These are phyloP conservation scores for Scaptomyza cyrtandrae DNA, from an alignment of 2,888 invertebrate species.

Conservation along the genomic window DNA sequence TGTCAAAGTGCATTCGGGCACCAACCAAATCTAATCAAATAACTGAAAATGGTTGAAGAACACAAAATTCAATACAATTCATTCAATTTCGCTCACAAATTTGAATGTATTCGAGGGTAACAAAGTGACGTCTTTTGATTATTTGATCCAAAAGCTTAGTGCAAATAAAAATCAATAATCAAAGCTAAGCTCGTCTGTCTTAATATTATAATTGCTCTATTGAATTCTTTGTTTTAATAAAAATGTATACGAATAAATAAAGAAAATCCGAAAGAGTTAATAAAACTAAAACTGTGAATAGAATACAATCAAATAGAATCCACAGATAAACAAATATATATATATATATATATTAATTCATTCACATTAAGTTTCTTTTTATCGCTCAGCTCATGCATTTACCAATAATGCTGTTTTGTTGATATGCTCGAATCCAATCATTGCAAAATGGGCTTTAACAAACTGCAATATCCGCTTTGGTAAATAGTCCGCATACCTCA, in stretches of 20 bases:
- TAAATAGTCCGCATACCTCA: neutral
- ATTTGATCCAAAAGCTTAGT: neutral
- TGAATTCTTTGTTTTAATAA: neutral
- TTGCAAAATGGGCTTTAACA: neutral
- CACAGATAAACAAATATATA: too few species aligned
- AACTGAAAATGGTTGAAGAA: neutral
- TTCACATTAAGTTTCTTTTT: too few species aligned
- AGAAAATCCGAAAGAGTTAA: too few species aligned
- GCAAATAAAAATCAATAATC: neutral
- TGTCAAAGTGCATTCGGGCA: conserved; percentile 26
- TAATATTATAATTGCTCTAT: neutral
- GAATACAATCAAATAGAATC: too few species aligned
- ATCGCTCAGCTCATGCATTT: neutral
- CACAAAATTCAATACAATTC: neutral
- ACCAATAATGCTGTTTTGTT: neutral
- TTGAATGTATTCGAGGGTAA: too few species aligned
- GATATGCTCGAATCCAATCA: neutral
- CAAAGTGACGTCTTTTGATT: neutral
- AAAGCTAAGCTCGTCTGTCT: neutral
- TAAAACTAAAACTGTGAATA: too few species aligned
- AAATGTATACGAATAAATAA: too few species aligned
- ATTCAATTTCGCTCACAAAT: neutral
- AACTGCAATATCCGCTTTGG: neutral
- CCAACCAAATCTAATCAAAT: conserved; percentile 24
- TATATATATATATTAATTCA: too few species aligned